These are phyloP conservation scores for Cheiracanthium punctorium DNA, from an alignment of 2,888 invertebrate species.

Conservation along the genomic window DNA sequence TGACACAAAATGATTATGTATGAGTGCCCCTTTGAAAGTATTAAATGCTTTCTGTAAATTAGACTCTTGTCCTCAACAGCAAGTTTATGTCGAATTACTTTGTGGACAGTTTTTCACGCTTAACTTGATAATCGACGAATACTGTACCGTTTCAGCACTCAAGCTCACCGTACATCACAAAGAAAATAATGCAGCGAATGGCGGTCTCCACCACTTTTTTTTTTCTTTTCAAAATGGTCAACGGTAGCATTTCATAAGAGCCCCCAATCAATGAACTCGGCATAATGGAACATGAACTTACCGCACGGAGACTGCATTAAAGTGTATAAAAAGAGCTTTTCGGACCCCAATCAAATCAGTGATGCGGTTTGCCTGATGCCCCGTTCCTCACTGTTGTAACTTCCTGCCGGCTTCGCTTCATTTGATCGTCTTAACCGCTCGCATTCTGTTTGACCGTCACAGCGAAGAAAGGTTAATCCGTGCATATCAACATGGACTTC, in stretches of 20 bases:
- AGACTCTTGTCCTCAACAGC: no score
- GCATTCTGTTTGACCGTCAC: slow-evolving; percentile 46
- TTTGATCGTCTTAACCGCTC: not conserved
- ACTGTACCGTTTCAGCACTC: no score
- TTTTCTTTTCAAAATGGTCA: no score
- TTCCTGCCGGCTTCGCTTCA: slow-evolving; percentile 5
- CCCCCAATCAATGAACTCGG: not conserved
- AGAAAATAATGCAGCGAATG: no score
- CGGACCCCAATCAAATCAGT: slow-evolving; percentile 7
- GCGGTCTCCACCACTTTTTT: no score
- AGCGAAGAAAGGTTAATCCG: slow-evolving; percentile 52
- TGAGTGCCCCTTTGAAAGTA: no score
- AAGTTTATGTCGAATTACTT: no score
- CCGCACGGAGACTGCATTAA: not conserved
- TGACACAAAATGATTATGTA: no score
- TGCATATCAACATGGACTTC: slow-evolving; percentile 46
- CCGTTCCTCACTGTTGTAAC: slow-evolving; percentile 2
- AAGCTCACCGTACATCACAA: no score
- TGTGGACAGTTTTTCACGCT: no score
- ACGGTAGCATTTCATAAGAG: not conserved
- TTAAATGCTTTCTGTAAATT: no score
- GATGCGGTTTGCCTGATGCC: slow-evolving; percentile 6
- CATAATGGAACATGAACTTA: not conserved
- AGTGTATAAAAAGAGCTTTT: not conserved
- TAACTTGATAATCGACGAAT: no score